These are phyloP conservation scores for Pipistrellus nathusii DNA, from an alignment of 2,797 vertebrate genomes.

Conservation along the genomic window DNA sequence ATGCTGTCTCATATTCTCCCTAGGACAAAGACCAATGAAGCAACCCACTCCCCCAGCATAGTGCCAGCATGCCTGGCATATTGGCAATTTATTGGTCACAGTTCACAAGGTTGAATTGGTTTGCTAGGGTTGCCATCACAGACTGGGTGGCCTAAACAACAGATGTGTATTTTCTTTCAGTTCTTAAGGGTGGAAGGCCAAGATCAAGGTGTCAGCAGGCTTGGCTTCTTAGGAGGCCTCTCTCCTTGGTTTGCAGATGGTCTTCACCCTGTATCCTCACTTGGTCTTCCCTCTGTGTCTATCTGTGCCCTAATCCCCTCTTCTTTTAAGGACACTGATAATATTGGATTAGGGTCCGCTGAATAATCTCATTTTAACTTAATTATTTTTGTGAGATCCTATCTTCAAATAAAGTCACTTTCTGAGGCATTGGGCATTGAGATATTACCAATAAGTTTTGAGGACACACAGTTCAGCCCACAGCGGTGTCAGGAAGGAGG, in stretches of 20 bases:
- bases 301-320: neutral
- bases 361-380: neutral
- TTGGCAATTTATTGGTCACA: too few species aligned
- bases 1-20: neutral
- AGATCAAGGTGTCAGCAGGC: neutral
- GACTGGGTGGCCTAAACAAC: neutral
- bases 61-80: neutral
- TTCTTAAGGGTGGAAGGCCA: neutral
- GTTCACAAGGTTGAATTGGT: neutral
- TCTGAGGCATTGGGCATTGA: neutral
- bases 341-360: neutral
- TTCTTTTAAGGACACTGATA: neutral
- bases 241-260: neutral
- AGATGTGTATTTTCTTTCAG: neutral
- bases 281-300: neutral
- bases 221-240: neutral
- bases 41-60: too few species aligned
- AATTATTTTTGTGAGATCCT: neutral
- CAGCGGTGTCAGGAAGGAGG: neutral
- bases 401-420: neutral
- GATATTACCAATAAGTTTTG: neutral
- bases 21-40: rapidly evolving
- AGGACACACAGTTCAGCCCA: neutral
- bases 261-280: neutral
- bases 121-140: neutral